These are phyloP conservation scores for Crypturellus tataupa DNA, from an alignment of 2,797 vertebrate species.

Conservation along the genomic window DNA sequence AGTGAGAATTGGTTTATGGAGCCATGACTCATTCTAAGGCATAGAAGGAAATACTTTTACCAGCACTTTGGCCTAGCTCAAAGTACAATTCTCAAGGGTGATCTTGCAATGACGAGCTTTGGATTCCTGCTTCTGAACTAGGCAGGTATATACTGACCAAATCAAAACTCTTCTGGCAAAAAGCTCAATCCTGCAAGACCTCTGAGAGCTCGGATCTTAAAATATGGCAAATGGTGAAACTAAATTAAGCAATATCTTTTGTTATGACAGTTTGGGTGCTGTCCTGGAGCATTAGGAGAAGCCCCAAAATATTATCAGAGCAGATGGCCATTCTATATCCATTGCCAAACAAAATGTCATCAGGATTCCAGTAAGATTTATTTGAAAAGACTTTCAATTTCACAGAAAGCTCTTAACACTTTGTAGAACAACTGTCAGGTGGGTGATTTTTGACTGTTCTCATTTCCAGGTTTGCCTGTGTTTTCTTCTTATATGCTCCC, in stretches of 20 bases:
- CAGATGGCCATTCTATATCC: not conserved
- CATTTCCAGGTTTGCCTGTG: not conserved
- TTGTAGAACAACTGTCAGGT: not conserved
- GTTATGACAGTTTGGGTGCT: not conserved
- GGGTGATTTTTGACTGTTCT: not conserved
- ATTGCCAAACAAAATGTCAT: conserved; percentile 2
- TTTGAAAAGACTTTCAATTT: not conserved
- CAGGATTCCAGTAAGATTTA: not conserved
- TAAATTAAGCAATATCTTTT: not conserved
- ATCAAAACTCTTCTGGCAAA: not conserved
- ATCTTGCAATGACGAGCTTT: not conserved
- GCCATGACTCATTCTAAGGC: not conserved
- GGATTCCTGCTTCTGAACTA: not conserved
- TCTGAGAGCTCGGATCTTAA: not conserved
- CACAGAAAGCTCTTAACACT: not conserved
- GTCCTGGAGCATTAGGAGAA: not conserved
- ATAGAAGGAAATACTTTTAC: not conserved
- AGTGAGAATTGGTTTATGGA: not conserved
- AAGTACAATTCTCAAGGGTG: not conserved
- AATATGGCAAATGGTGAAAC: not conserved
- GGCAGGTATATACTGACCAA: not conserved
- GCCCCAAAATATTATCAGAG: not conserved
- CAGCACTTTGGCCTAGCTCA: not conserved
- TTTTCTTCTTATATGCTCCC: not conserved
- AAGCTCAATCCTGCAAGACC: not conserved